Conservation (phyloP, 1,140 invertebrate species). For the Eciton burchellii region DNA sequence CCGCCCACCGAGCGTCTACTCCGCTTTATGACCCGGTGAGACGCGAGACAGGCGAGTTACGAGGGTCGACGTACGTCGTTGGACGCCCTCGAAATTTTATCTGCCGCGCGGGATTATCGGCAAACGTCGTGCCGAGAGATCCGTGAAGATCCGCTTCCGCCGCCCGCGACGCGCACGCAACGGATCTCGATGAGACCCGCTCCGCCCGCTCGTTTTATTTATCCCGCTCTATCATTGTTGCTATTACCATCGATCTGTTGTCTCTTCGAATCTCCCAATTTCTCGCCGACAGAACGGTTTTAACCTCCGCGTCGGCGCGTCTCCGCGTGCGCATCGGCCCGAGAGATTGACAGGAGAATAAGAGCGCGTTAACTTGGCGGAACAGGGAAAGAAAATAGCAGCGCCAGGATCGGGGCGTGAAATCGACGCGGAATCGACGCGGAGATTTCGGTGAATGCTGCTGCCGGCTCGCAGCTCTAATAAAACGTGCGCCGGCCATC, state of each 20-base stretch:
- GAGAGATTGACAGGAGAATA: constrained; percentile 50
- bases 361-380: constrained; percentile 32
- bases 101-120: constrained; percentile 64
- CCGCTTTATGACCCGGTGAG: constrained; percentile 55
- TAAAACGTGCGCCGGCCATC: constrained; percentile 74
- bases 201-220: not conserved
- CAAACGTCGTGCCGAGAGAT: constrained; percentile 44
- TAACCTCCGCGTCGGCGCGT: too few relatives aligned
- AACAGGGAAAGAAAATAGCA: not conserved
- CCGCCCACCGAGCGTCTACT: too few relatives aligned
- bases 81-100: constrained; percentile 76
- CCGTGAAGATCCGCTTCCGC: constrained; percentile 64
- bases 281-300: too few relatives aligned
- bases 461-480: constrained; percentile 62
- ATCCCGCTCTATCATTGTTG: constrained; percentile 16
- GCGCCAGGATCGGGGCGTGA: constrained; percentile 26
- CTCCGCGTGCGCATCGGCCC: constrained; percentile 9
- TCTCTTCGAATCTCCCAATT: not conserved
- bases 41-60: constrained; percentile 65
- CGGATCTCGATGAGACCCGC: constrained; percentile 32
- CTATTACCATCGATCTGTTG: constrained; percentile 10
- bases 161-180: not conserved
- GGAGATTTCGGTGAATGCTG: constrained; percentile 31
- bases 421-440: constrained; percentile 18
- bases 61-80: constrained; percentile 66